Conservation (phyloP, 2,888 invertebrate genomes). For the Dolichomitus sp. region DNA sequence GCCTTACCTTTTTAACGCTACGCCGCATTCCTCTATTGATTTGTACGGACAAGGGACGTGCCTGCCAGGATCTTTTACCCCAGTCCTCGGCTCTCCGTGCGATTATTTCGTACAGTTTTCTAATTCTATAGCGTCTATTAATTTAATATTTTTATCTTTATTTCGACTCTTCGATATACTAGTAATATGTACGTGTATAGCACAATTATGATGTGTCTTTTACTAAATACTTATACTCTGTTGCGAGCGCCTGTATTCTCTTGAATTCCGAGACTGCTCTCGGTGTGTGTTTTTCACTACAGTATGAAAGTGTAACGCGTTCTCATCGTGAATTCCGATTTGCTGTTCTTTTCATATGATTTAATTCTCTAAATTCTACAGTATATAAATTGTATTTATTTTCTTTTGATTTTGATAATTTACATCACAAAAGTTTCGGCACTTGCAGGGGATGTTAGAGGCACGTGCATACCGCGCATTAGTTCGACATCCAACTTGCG, state of each 20-base stretch:
- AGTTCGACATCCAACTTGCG: constrained; percentile 49
- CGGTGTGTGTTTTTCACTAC: no score
- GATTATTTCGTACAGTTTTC: background rate
- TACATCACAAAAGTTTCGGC: background rate
- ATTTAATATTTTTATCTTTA: constrained; percentile 1
- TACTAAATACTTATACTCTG: constrained; percentile 34
- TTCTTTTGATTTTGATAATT: background rate
- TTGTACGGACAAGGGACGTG: constrained; percentile 73
- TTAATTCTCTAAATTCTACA: background rate
- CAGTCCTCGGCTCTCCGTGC: constrained; percentile 1
- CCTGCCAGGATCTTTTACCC: constrained; percentile 50
- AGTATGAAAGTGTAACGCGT: constrained; percentile 43
- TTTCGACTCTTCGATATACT: background rate
- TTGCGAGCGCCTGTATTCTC: background rate
- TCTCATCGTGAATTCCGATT: constrained; percentile 37
- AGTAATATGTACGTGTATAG: background rate
- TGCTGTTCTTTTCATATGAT: background rate
- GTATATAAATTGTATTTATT: constrained; percentile 22
- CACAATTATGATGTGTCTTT: background rate
- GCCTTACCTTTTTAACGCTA: constrained; percentile 79
- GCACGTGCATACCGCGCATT: constrained; percentile 55
- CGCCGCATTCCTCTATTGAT: constrained; percentile 85
- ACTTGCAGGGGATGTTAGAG: constrained; percentile 26
- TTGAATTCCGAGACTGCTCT: no score
- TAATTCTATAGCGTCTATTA: background rate